Conservation (phyloP, 2,113 vertebrate genomes). For the Dicentrarchus labrax region DNA sequence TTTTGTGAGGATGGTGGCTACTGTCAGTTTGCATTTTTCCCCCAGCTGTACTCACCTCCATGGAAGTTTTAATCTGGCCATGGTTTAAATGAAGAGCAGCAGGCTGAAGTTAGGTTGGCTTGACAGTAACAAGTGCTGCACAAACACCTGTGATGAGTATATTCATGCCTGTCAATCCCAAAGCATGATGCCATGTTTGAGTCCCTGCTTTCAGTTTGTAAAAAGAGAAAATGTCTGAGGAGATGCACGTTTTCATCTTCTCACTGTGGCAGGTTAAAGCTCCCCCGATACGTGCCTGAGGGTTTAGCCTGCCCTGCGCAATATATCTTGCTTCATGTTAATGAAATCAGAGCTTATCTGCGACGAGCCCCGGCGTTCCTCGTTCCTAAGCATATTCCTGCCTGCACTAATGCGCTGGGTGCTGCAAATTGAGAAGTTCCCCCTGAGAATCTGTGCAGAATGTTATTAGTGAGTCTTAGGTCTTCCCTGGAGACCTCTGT, state of each 20-base stretch:
- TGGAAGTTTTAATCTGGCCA: slow-evolving; percentile 24
- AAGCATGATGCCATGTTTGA: not conserved
- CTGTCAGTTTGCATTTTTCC: slow-evolving; percentile 19
- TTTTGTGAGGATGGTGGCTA: slow-evolving; percentile 6
- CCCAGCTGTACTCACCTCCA: not conserved
- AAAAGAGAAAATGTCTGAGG: slow-evolving; percentile 11
- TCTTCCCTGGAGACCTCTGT: slow-evolving; percentile 33
- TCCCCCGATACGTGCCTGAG: slow-evolving; percentile 24
- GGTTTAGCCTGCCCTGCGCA: slow-evolving; percentile 37
- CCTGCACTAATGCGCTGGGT: slow-evolving; percentile 42
- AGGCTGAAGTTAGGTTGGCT: not conserved
- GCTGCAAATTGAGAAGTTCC: slow-evolving; percentile 52
- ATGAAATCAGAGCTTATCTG: slow-evolving; percentile 68
- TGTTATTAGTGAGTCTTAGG: slow-evolving; percentile 36
- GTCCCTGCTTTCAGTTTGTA: slow-evolving; percentile 5
- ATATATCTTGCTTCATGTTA: slow-evolving; percentile 47
- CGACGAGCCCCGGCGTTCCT: not conserved
- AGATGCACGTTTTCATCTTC: slow-evolving; percentile 31
- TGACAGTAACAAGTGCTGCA: slow-evolving; percentile 5
- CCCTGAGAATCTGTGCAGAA: slow-evolving; percentile 57
- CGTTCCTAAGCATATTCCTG: slow-evolving; percentile 50
- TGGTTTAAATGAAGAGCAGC: not conserved
- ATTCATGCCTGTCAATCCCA: slow-evolving; percentile 4
- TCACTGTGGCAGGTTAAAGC: slow-evolving; percentile 41
- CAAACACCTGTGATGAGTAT: slow-evolving; percentile 3